Evolutionary conservation across 2,113 vertebrate genomes (phyloP), one percentile per base, ranked within the genome.

Genomic region (Porphyrio hochstetteri): DNA sequence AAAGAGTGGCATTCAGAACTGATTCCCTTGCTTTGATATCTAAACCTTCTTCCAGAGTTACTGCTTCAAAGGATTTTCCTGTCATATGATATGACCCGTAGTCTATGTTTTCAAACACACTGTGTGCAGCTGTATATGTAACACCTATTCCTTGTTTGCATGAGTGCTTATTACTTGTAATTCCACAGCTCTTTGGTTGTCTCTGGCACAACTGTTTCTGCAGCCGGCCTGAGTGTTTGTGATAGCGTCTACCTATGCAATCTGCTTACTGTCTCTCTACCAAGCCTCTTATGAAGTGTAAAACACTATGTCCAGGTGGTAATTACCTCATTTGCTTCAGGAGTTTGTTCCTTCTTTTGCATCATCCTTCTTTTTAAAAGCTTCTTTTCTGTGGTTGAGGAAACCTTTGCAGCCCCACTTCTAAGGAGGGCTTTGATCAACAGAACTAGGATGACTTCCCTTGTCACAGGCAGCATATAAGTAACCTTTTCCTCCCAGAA

Each of bases 161-260:
- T 81, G 85, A 75, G 33, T 64, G 60, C 11, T 83, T 86, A 64
- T 80, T 69, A 44, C 35, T 36, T 88, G 72, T 38, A 75, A 52
- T 74, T 95, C 56, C 76, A 56, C 52, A 86, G 52, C 9, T 76
- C 46, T 85, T 80, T 63, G 16, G 8, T 63, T 82, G 13, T 59
- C n/a, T 85, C 82, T 60, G 59, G 63, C 76, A 63, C 28, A 67
- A n/a, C 14, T 67, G 24, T 35, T 85, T 61, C 42, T 60, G 67
- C 33, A 85, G 3, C 9, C 0, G 0, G 16, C 0, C 0, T 61
- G 53, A 0, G 0, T 46, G 42, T 81, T 74, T 71, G 20, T 56
- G 36, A 60, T 24, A 28, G 6, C 0, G 0, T 48, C 60, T 77
- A 25, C 50, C 78, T 21, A 3, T 17, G 46, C 12, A 86, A 21